Evolutionary conservation across 2,113 vertebrate genomes (phyloP).

Genomic region (Saccopteryx leptura): DNA sequence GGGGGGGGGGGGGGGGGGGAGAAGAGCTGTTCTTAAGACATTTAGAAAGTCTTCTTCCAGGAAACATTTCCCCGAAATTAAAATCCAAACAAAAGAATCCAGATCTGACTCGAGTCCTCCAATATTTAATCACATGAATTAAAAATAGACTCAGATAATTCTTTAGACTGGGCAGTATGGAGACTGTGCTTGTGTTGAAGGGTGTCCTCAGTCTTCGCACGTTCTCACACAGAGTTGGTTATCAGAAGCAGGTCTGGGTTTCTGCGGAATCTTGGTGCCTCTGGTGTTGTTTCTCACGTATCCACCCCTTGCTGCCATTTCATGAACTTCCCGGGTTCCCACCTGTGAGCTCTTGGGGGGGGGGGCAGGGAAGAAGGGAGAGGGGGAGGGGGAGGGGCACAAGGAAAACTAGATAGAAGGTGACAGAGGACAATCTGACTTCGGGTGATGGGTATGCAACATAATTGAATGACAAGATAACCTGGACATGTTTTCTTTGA

Average conservation of each 20-base stretch:
- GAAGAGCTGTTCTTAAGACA: not conserved
- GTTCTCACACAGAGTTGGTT: not conserved
- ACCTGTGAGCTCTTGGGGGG: slow-evolving; percentile 40
- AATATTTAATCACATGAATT: slow-evolving; percentile 26
- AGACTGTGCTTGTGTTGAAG: slow-evolving; percentile 41
- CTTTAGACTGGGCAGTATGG: slow-evolving; percentile 11
- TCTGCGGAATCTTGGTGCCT: not conserved
- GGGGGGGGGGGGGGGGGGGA: not conserved
- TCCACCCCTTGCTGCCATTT: not conserved
- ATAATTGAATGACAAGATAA: too few species aligned
- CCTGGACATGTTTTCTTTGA: too few species aligned
- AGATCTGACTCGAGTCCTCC: slow-evolving; percentile 3
- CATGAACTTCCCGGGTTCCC: not conserved
- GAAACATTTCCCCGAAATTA: not conserved
- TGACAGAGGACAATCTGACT: too few species aligned
- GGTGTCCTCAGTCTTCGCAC: not conserved
- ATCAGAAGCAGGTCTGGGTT: not conserved
- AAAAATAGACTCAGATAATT: not conserved
- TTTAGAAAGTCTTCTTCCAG: not conserved
- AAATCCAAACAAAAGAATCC: slow-evolving; percentile 9
- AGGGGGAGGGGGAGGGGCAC: too few species aligned
- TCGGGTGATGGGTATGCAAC: too few species aligned
- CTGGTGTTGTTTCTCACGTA: not conserved
- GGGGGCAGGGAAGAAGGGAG: too few species aligned
- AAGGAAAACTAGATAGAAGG: too few species aligned